phyloP scores from a whole-genome alignment of 2,797 vertebrate genomes.

The Epinephelus malabaricus region DNA sequence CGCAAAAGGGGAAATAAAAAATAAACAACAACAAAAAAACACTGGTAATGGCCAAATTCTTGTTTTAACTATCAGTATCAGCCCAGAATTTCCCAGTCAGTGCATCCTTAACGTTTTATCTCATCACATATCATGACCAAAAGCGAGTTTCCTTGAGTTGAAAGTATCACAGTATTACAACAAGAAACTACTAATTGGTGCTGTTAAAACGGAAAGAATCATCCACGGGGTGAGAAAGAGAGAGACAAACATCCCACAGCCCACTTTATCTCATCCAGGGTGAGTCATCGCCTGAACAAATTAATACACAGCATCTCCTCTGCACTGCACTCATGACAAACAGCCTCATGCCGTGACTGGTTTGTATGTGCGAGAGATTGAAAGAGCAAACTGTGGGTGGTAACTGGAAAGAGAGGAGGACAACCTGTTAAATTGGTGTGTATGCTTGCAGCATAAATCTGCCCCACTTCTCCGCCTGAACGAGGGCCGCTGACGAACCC shows the following conservation, averaged over 20 bases:
- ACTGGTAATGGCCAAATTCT: too few relatives aligned
- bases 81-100: too few relatives aligned
- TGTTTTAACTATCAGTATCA: too few relatives aligned
- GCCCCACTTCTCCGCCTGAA: constrained; percentile 31
- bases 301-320: constrained; percentile 74
- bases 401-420: constrained; percentile 41
- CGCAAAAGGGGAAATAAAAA: too few relatives aligned
- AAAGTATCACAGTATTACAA: constrained; percentile 14
- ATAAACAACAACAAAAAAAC: too few relatives aligned
- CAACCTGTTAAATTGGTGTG: constrained; percentile 47
- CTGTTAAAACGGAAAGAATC: constrained; percentile 36
- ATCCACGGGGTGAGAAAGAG: constrained; percentile 45
- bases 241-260: constrained; percentile 63
- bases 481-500: constrained; percentile 3
- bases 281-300: constrained; percentile 82
- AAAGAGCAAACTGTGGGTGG: constrained; percentile 77
- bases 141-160: not conserved
- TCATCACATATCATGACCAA: not conserved
- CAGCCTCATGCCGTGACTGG: constrained; percentile 54
- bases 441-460: constrained; percentile 30
- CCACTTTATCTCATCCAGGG: constrained; percentile 65
- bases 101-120: not conserved
- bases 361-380: constrained; percentile 57
- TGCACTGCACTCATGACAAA: constrained; percentile 73
- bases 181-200: constrained; percentile 24